Base-by-base conservation (phyloP, 2,113 vertebrate genomes). In the Chloropsis hardwickii region DNA sequence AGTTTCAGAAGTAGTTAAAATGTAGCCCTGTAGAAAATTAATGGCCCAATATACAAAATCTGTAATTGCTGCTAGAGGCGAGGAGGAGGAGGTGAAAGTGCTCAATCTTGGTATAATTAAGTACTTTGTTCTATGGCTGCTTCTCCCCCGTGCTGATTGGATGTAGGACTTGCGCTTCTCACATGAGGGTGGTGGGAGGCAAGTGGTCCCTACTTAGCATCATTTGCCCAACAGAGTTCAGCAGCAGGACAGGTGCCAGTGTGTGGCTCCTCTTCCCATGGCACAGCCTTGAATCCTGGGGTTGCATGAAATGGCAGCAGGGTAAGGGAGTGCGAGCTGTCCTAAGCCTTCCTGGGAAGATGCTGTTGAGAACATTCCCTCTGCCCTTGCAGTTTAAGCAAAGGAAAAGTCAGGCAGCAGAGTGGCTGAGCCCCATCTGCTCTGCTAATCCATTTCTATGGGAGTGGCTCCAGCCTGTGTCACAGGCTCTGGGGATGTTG, bases 1-100 rank as follows among this genome's bases (percentile, higher is more conserved):
- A 95, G 76, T 95, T 97, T 90, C 83, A 93, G 80, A 86, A 78
- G 88, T 88, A 81, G 88, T 93, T 95, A 96, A 90, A 92, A 86
- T 71, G 80, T 81, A 93, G 74, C 82, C 42, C 21, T 88, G 51
- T 64, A 45, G 72, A 81, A 95, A 95, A 96, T 95, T 96, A 96
- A 97, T 92, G 92, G 88, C 69, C 86, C 88, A 71, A 88, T 56
- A 64, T 53, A 86, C 90, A 92, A 93, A 94, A 86, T 74, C 82
- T 86, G 76, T 94, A 96, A 96, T 94, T 94, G 94, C 95, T 78
- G 92, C 79, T 78, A 67, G 67, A 60, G 37, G 82, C 7, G 88
- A 97, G 94, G 79, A 92, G 93, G 76, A 82, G 40, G 88, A 61
- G 65, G 85, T 79, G 24, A 54, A 95, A 91, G 86, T 61, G 61